A percentile compares a stretch with the other conserved stretches of the same genome.
Evolutionary conservation across 2,113 vertebrate species (phyloP).

Genomic region (Dendropsophus ebraccatus): DNA sequence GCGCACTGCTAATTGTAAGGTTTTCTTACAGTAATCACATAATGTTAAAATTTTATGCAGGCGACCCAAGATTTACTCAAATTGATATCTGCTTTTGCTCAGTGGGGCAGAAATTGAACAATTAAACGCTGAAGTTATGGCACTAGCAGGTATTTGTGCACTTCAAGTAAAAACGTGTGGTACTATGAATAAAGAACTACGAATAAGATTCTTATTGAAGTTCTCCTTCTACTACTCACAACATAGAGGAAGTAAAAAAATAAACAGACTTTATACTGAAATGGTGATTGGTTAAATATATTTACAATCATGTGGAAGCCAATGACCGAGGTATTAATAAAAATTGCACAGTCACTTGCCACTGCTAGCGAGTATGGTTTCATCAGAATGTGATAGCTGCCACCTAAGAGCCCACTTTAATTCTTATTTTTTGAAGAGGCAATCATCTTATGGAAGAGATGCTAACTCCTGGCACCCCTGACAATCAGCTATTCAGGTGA

Average conservation of each 20-base stretch:
- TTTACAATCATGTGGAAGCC: too few relatives aligned
- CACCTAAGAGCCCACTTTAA: too few relatives aligned
- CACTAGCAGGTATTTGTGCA: constrained; percentile 38
- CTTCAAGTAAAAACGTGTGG: constrained; percentile 13
- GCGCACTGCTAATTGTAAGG: constrained; percentile 57
- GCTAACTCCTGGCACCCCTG: too few relatives aligned
- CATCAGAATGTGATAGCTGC: too few relatives aligned
- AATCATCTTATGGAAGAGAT: too few relatives aligned
- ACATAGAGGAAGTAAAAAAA: background rate
- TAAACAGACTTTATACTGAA: background rate
- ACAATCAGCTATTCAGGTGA: too few relatives aligned
- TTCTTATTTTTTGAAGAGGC: too few relatives aligned
- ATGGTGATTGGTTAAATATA: background rate
- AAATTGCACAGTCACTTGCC: too few relatives aligned
- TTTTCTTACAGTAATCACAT: constrained; percentile 59
- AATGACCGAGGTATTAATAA: too few relatives aligned
- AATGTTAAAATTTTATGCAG: constrained; percentile 52
- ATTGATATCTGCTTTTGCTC: constrained; percentile 53
- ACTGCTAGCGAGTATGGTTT: too few relatives aligned
- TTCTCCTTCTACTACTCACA: background rate
- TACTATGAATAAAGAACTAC: background rate
- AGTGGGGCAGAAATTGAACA: constrained; percentile 49
- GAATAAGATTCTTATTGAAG: background rate
- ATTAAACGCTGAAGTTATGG: constrained; percentile 27
- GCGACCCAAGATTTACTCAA: constrained; percentile 47